Evolutionary conservation across 2,797 vertebrate species (phyloP).

Genomic region (Parauchenoglanis ngamensis): DNA sequence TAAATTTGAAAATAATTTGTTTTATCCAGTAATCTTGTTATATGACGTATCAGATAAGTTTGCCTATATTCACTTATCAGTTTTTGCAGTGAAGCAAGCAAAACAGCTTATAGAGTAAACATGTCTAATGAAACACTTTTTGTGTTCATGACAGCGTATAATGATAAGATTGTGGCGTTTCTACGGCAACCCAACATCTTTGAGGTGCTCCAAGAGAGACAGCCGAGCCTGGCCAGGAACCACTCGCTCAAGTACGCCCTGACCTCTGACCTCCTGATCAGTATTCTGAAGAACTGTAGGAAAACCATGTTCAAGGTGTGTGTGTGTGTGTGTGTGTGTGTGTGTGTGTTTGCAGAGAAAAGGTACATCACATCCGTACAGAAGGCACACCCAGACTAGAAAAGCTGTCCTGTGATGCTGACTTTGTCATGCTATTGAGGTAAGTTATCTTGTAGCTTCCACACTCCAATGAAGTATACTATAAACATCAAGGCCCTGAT

Average conservation of each 20-base stretch:
- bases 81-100: background rate
- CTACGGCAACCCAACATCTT: conserved; percentile 64
- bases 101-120: background rate
- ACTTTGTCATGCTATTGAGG: conserved; percentile 88
- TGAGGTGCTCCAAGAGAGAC: conserved; percentile 62
- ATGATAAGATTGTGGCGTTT: conserved; percentile 65
- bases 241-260: conserved; percentile 58
- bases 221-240: conserved; percentile 59
- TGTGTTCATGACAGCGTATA: conserved; percentile 55
- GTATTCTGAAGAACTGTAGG: background rate
- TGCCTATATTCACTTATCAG: background rate
- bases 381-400: conserved; percentile 86
- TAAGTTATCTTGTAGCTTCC: conserved; percentile 48
- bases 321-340: conserved; percentile 2
- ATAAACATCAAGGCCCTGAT: background rate
- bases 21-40: background rate
- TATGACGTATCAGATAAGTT: background rate
- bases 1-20: too few relatives aligned
- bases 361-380: conserved; percentile 88
- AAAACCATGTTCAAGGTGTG: background rate
- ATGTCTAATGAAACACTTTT: background rate
- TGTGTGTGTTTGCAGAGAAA: conserved; percentile 76
- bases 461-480: background rate
- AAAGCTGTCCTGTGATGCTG: conserved; percentile 87
- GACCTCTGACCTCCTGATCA: background rate